Base-by-base conservation (phyloP, 2,888 invertebrate species). In the Lacanobia wlatinum region DNA sequence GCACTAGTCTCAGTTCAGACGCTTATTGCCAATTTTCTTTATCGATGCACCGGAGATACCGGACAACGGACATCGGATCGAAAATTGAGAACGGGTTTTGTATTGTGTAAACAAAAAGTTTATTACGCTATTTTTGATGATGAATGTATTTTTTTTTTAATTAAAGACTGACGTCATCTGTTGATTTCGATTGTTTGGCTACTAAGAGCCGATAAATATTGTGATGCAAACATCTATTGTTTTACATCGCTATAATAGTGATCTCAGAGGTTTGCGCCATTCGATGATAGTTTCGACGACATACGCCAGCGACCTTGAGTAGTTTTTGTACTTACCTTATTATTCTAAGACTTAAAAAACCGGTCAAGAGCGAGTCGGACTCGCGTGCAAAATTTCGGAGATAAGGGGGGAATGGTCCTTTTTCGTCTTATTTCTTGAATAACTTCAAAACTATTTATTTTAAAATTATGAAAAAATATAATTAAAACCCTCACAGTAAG, bases 21-120 rank as follows among this genome's bases (percentile, higher is more conserved):
- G 80, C 86, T 87, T 88, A 91, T 91, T 91, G 91, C 73, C 91
- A 91, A 92, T 92, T 92, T 92, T 91, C 91, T 91, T 87, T 89
- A 84, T 87, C 88, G 85, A 61, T 90, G 90, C 88, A 83, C 89
- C 72, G 79, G 61, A 78, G 77, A 82, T 75, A 76, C 66, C 66
- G 87, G 86, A 88, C 88, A 87, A 82, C 79, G 84, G 84, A 84
- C 85, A 76, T 67, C 68, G 70, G 61, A 78, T 71, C 76, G 80
- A 84, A 87, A 85, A 84, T 84, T 81, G 69, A 75, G 67, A 73
- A 70, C 67, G 64, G 80, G 73, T 80, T 81, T 81, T 79, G 70
- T 56, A 61, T 78, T 73, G 69, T 84, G 84, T 70, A 78, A 82
- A 83, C 78, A 73, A 67, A 73, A 80, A 52, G 62, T 73, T 69